Evolutionary conservation across 2,113 vertebrate species (phyloP), one percentile per base, ranked within the genome.

Genomic region (Caretta caretta): DNA sequence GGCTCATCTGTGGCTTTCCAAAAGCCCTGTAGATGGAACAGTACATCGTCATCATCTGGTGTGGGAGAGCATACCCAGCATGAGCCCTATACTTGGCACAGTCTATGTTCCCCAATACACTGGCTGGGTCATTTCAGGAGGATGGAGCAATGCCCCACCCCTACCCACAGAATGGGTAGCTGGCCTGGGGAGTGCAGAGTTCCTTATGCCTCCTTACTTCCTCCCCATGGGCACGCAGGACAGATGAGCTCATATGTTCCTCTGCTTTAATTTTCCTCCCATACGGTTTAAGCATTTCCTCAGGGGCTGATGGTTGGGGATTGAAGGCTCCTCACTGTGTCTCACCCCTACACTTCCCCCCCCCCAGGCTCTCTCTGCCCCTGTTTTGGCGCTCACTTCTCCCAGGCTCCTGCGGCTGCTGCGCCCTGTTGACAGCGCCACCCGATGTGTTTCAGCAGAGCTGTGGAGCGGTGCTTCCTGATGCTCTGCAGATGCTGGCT

Each of bases 401-500:
- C 90, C 76, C 84, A 92, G 90, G 75, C 83, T 62, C 65, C 0
- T 0, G 24, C 84, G 76, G 1, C n/a, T 91, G 91, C 95, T 87
- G 88, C 50, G 6, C 69, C 57, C 82, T 80, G 75, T 84, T 72
- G 59, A 80, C 75, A 22, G 2, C 87, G 95, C 90, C 90, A 95
- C 75, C 69, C 4, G 0, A 78, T 27, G 56, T 54, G 93, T 94
- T 88, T 42, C 87, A 38, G 88, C 31, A 84, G 93, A 79, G 51
- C 57, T 79, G 42, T 10, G 19, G 22, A 48, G 50, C 13, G 20
- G 85, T 25, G 7, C 69, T 87, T 27, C 84, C 81, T 97, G 96
- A 97, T 97, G 90, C 6, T 1, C 90, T 96, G 87, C 97, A 97
- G 96, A 97, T 97, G 96, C 96, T 93, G 50, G 48, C n/a, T 53